Conservation (phyloP, 1,140 invertebrate genomes). For the Leptopilina boulardi region DNA sequence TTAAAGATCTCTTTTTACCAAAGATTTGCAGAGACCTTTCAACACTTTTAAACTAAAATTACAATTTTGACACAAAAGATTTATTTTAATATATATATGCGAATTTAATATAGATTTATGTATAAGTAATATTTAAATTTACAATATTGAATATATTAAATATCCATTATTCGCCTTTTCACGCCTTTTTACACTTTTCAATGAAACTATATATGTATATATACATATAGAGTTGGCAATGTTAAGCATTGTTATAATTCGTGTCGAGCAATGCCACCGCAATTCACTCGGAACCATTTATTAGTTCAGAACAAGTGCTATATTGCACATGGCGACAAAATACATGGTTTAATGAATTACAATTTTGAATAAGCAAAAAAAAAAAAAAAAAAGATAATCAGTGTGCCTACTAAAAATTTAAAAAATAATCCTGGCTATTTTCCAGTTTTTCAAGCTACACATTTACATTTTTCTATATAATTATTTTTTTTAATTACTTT, state of each 20-base stretch:
- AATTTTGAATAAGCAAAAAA: neutral
- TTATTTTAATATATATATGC: too few species aligned
- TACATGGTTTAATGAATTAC: conserved; percentile 27
- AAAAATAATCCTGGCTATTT: too few species aligned
- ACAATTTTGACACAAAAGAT: too few species aligned
- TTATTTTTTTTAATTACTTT: too few species aligned
- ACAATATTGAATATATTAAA: conserved; percentile 8
- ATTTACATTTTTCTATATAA: too few species aligned
- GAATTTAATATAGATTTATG: neutral
- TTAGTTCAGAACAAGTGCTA: neutral
- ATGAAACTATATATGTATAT: too few species aligned
- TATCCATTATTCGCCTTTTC: neutral
- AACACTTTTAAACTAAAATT: too few species aligned
- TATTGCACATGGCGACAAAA: neutral
- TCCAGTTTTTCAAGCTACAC: too few species aligned
- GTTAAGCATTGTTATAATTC: conserved; percentile 19
- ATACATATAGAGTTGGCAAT: conserved; percentile 8
- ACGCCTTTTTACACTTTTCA: conserved; percentile 17
- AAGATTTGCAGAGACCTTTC: too few species aligned
- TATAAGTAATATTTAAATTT: neutral
- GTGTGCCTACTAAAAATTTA: too few species aligned
- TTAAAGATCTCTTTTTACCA: too few species aligned
- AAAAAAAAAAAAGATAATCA: neutral
- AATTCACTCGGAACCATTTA: conserved; percentile 15
- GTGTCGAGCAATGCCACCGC: conserved; percentile 13